Base-by-base conservation (phyloP, 92 coral and sea anemone species). In the Epizoanthus scotinus region DNA sequence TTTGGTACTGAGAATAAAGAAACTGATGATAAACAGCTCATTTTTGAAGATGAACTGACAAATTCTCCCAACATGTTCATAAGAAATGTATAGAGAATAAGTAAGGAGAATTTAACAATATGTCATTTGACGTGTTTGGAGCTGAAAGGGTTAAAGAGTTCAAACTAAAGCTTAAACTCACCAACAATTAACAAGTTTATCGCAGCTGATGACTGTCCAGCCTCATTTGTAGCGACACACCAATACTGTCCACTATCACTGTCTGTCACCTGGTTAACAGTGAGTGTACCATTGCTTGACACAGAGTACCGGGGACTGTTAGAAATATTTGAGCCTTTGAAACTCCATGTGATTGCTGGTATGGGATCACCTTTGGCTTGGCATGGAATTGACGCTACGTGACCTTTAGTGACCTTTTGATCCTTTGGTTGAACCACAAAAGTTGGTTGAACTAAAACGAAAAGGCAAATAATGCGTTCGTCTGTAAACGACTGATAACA, bases 281-380 rank as follows among this genome's bases (percentile, higher is more conserved):
- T 28, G 25, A 92, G 84, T 2, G 89, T 83, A 5, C 87, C 90
- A 79, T 92, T 87, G 25, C 88, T 24, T 26, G 85, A 75, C 20
- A 92, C 72, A 44, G 87, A 67, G 65, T 47, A 69, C 12, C 82
- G 87, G 67, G 71, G 49, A 26, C 65, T 67, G 71, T 77, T 50
- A 50, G 40, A 31, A 17, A 75, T 55, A 28, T 40, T 13, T 25
- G 15, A 40, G 3, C 53, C 68, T 21, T 13, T 40, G 68, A 17
- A 72, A 70, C 85, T 86, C 98, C 98, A 95, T 65, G 85, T 93
- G 89, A 93, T 79, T 5, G 77, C 54, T 50, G 98, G 98, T 67
- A 34, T 28, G 3, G 97, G 95, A 60, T 91, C 94, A 42, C 98
- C 98, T 21, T 49, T 38, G 67, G 91, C 94, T 58, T 78, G 36